Percentiles rank a stretch among this genome's conserved stretches.
These are phyloP conservation scores for Chrysemys picta DNA, from an alignment of 2,113 vertebrate genomes.

Conservation along the genomic window DNA sequence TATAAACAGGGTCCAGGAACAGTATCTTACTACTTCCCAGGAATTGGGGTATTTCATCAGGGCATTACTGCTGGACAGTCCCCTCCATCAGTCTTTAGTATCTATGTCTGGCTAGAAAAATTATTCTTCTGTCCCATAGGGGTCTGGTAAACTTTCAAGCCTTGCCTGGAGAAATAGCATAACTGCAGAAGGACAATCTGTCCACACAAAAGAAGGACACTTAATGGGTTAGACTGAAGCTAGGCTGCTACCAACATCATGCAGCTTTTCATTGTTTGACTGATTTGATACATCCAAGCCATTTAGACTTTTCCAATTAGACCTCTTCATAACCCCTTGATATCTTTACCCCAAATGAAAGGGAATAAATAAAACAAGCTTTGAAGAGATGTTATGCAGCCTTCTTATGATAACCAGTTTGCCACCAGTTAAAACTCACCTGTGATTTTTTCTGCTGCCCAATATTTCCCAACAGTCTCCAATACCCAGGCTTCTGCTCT, in stretches of 20 bases:
- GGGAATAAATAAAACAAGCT: neutral
- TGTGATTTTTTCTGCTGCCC: constrained; percentile 85
- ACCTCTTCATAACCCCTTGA: neutral
- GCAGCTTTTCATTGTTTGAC: neutral
- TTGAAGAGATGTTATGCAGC: neutral
- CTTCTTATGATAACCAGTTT: neutral
- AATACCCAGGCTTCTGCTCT: constrained; percentile 83
- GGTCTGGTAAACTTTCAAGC: neutral
- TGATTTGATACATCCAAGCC: neutral
- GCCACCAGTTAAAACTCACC: constrained; percentile 67
- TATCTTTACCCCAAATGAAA: neutral
- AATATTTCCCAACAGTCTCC: constrained; percentile 84
- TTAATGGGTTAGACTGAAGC: neutral
- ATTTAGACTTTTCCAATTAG: neutral
- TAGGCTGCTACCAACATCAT: neutral
- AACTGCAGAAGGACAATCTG: neutral
- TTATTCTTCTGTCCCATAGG: neutral
- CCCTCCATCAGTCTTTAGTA: neutral
- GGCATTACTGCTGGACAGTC: neutral
- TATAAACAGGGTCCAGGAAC: neutral
- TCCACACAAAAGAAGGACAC: neutral
- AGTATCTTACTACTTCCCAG: neutral
- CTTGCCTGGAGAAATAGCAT: neutral
- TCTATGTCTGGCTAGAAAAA: neutral
- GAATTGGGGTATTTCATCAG: neutral